A percentile compares a stretch with the other conserved stretches of the same genome.
These are phyloP conservation scores for Drosophila malerkotliana DNA, from an alignment of 1,140 invertebrate species.

Conservation along the genomic window DNA sequence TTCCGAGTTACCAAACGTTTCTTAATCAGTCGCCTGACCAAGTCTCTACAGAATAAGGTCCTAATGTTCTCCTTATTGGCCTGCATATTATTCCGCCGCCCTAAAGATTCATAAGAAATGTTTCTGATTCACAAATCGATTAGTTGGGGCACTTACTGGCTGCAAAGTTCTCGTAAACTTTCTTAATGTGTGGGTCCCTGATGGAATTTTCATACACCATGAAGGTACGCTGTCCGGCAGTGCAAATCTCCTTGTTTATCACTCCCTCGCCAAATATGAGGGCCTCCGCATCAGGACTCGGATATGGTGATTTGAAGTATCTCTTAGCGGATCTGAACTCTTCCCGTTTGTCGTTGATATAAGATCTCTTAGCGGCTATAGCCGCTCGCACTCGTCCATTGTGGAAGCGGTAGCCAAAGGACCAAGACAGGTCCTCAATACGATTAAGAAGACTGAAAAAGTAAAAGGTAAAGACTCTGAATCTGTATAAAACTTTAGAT, in stretches of 20 bases:
- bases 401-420: constrained; percentile 36
- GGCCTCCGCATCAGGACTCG: not conserved
- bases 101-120: not conserved
- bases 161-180: not conserved
- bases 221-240: constrained; percentile 4
- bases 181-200: not conserved
- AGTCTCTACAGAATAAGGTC: not conserved
- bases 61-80: not conserved
- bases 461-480: not conserved
- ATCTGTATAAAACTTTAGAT: not conserved
- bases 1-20: not conserved
- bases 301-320: constrained; percentile 1
- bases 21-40: not conserved
- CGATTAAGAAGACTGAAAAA: not conserved
- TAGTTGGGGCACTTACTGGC: not conserved
- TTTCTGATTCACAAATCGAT: not conserved
- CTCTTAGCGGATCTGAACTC: not conserved
- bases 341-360: not conserved
- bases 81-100: constrained; percentile 5
- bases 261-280: not conserved
- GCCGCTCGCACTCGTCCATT: constrained; percentile 28
- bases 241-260: not conserved
- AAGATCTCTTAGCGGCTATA: constrained; percentile 7
- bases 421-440: constrained; percentile 15
- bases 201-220: constrained; percentile 5